Percentiles rank a stretch among this genome's conserved stretches.
These are phyloP conservation scores for Phycodurus eques DNA, from an alignment of 2,113 vertebrate species.

Conservation along the genomic window DNA sequence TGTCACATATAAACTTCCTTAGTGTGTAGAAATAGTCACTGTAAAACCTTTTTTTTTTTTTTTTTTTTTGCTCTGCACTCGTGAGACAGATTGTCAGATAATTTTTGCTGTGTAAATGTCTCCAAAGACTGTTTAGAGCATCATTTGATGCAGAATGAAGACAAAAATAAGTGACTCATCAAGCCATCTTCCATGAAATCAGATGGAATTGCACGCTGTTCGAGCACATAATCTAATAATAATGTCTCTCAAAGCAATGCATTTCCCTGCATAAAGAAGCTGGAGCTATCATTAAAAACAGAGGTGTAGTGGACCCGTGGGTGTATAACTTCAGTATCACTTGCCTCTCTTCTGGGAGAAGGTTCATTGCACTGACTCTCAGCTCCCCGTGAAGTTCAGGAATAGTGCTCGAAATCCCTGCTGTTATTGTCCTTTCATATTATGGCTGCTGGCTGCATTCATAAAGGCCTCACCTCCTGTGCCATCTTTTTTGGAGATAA, in stretches of 20 bases:
- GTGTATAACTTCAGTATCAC: constrained; percentile 38
- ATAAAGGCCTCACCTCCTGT: constrained; percentile 51
- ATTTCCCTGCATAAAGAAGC: constrained; percentile 16
- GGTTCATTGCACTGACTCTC: constrained; percentile 46
- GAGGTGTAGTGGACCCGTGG: constrained; percentile 46
- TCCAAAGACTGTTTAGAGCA: not conserved
- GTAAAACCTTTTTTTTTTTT: not conserved
- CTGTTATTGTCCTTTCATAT: constrained; percentile 47
- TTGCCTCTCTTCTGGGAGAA: constrained; percentile 43
- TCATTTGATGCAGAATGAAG: constrained; percentile 42
- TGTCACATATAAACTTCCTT: not conserved
- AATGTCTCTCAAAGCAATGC: constrained; percentile 33
- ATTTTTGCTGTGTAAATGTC: not conserved
- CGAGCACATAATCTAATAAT: not conserved
- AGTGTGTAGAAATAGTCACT: not conserved
- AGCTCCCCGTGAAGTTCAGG: constrained; percentile 59
- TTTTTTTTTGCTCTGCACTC: not conserved
- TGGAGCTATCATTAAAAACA: constrained; percentile 34
- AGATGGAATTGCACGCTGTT: constrained; percentile 36
- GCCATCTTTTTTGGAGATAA: constrained; percentile 64
- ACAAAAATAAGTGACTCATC: constrained; percentile 47
- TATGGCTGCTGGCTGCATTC: constrained; percentile 43
- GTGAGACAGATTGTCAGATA: constrained; percentile 10
- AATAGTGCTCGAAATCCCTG: constrained; percentile 65
- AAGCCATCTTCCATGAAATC: not conserved